phyloP scores from a whole-genome alignment of 2,888 invertebrate species.

The Kryphioiulus occultus region DNA sequence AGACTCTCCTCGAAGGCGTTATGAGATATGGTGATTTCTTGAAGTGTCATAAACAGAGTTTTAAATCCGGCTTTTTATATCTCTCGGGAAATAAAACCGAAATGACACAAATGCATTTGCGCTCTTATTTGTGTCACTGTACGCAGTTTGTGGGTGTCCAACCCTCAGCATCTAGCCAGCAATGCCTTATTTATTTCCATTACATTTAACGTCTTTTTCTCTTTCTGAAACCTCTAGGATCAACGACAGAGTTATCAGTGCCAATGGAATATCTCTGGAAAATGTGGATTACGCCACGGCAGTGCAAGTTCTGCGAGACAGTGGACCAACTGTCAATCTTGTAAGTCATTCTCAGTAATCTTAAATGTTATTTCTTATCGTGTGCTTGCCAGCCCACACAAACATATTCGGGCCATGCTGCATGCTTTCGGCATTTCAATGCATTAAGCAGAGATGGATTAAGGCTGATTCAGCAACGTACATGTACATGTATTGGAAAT shows the following conservation, averaged over 20 bases:
- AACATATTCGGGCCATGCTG: slow-evolving; percentile 1
- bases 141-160: not conserved
- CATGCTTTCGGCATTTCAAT: not conserved
- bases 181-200: slow-evolving; percentile 3
- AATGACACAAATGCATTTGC: slow-evolving; percentile 14
- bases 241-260: slow-evolving; percentile 96
- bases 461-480: not conserved
- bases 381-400: not conserved
- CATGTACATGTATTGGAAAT: not conserved
- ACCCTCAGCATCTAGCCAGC: not conserved
- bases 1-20: not conserved
- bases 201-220: not conserved
- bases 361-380: slow-evolving; percentile 40
- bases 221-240: slow-evolving; percentile 72
- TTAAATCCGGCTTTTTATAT: slow-evolving; percentile 15
- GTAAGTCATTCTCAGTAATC: slow-evolving; percentile 59
- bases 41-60: slow-evolving; percentile 21
- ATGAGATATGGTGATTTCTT: slow-evolving; percentile 36
- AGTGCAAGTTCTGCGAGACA: slow-evolving; percentile 88
- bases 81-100: not conserved
- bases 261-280: slow-evolving; percentile 94
- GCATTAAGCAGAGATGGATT: slow-evolving; percentile 1
- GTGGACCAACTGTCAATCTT: slow-evolving; percentile 85
- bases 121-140: slow-evolving; percentile 1
- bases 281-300: slow-evolving; percentile 97